These are phyloP conservation scores for Chromoteleia sp. DNA, from an alignment of 2,888 invertebrate genomes.

Conservation along the genomic window DNA sequence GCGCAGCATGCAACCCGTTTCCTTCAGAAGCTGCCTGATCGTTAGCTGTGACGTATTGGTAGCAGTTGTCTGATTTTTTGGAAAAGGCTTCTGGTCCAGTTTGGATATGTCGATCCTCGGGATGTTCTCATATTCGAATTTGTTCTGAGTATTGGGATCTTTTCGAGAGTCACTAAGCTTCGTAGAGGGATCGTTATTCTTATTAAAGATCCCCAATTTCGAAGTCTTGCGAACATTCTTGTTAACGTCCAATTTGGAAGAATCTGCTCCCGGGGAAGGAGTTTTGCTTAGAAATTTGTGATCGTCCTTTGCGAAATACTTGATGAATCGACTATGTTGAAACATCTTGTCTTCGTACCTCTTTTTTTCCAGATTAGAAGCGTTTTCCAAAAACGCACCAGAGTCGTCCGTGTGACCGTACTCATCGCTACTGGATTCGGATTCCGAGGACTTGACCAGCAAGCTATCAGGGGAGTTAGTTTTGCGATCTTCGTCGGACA, in stretches of 20 bases:
- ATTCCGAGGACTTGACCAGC: slow-evolving; percentile 83
- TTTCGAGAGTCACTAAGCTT: slow-evolving; percentile 46
- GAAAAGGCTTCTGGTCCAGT: slow-evolving; percentile 76
- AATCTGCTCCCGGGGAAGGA: slow-evolving; percentile 71
- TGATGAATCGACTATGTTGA: slow-evolving; percentile 78
- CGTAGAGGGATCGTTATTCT: slow-evolving; percentile 48
- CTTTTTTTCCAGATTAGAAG: slow-evolving; percentile 79
- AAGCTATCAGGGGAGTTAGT: slow-evolving; percentile 84
- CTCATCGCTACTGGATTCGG: slow-evolving; percentile 83
- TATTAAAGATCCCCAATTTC: slow-evolving; percentile 66
- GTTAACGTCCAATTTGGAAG: slow-evolving; percentile 79
- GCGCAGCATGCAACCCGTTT: slow-evolving; percentile 78
- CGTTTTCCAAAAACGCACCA: slow-evolving; percentile 85
- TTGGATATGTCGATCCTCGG: slow-evolving; percentile 82
- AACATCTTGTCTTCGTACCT: slow-evolving; percentile 73
- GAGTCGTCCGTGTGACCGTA: slow-evolving; percentile 86
- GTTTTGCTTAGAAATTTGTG: slow-evolving; percentile 74
- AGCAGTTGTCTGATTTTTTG: slow-evolving; percentile 55
- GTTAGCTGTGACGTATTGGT: slow-evolving; percentile 74
- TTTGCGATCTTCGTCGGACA: slow-evolving; percentile 83
- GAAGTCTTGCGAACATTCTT: slow-evolving; percentile 78
- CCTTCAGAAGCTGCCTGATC: slow-evolving; percentile 81
- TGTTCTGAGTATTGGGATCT: slow-evolving; percentile 72
- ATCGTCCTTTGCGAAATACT: slow-evolving; percentile 80
- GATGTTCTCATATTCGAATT: slow-evolving; percentile 83